Evolutionary conservation across 2,797 vertebrate genomes (phyloP).

Genomic region (Eleutherodactylus coqui): DNA sequence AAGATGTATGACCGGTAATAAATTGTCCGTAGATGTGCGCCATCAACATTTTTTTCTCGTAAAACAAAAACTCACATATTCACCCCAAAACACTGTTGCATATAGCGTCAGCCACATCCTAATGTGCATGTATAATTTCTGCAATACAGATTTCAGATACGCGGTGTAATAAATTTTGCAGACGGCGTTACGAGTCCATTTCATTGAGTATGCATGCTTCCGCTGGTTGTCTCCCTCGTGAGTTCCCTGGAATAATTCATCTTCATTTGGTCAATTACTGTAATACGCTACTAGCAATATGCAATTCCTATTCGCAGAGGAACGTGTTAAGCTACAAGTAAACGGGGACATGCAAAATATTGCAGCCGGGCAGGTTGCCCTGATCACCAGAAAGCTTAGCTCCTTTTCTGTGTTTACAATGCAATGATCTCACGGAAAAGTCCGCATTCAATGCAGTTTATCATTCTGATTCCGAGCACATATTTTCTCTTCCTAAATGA

Average conservation of each 20-base stretch:
- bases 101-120: not conserved
- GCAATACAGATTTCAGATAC: not conserved
- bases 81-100: not conserved
- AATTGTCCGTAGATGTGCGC: not conserved
- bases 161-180: not conserved
- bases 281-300: not conserved
- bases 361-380: not conserved
- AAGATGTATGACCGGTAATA: not conserved
- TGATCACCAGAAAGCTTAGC: not conserved
- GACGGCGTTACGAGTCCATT: not conserved
- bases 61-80: too few relatives aligned
- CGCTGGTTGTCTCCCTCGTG: not conserved
- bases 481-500: constrained; percentile 57
- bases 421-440: constrained; percentile 34
- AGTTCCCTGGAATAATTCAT: constrained; percentile 25
- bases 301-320: not conserved
- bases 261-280: constrained; percentile 31
- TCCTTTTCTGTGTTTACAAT: constrained; percentile 13
- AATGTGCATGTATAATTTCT: not conserved
- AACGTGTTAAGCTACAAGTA: constrained; percentile 5
- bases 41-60: not conserved
- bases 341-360: not conserved
- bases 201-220: not conserved
- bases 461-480: constrained; percentile 59
- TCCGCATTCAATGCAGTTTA: constrained; percentile 53